A percentile compares a stretch with the other conserved stretches of the same genome.
Conservation (phyloP, 2,113 vertebrate species). For the Microcebus lehilahytsara region DNA sequence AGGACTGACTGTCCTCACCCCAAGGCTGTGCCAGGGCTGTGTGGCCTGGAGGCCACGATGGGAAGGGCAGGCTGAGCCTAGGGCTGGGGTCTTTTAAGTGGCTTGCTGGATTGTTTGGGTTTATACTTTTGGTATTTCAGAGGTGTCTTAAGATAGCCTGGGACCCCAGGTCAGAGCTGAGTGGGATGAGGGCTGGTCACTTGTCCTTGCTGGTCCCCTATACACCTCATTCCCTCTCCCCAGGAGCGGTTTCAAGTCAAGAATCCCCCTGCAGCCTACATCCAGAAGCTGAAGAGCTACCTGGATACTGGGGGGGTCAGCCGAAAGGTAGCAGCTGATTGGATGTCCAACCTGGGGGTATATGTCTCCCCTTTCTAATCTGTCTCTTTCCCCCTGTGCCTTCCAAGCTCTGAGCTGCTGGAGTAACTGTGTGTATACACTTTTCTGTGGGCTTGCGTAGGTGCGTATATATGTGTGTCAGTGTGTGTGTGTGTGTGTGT, state of each 20-base stretch:
- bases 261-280: slow-evolving; percentile 92
- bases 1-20: background rate
- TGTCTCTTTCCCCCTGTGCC: background rate
- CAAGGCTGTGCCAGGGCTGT: background rate
- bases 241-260: slow-evolving; percentile 97
- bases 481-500: background rate
- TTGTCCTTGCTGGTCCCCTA: background rate
- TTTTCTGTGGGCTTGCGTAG: background rate
- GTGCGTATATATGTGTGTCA: no score
- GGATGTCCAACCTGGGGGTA: slow-evolving; percentile 71
- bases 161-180: background rate
- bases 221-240: background rate
- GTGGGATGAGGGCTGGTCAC: background rate
- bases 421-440: background rate
- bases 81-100: background rate
- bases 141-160: background rate
- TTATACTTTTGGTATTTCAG: background rate
- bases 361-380: background rate
- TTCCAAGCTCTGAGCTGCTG: background rate
- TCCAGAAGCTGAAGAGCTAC: slow-evolving; percentile 93
- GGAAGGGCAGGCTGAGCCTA: background rate
- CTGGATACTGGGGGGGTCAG: slow-evolving; percentile 91
- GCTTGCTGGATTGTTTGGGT: background rate
- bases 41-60: background rate
- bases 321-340: slow-evolving; percentile 88